Conservation (phyloP, 2,888 invertebrate genomes). For the Tetanocera ferruginea region DNA sequence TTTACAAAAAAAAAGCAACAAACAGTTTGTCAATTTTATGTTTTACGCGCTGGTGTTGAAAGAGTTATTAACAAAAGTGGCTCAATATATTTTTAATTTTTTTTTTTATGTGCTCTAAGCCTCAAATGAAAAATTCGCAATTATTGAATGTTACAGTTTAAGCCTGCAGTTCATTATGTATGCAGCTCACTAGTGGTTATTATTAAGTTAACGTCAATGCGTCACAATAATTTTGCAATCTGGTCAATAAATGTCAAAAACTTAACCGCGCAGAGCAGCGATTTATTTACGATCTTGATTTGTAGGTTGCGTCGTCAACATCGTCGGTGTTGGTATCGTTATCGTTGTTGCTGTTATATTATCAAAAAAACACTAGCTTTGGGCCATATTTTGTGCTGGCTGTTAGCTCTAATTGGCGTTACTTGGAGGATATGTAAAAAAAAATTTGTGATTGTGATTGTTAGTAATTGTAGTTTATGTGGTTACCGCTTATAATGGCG, state of each 20-base stretch:
- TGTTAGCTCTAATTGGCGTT: not conserved
- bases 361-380: not conserved
- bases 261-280: not conserved
- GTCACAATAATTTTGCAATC: slow-evolving; percentile 29
- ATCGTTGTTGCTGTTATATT: not conserved
- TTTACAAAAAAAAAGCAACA: no score
- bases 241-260: slow-evolving; percentile 34
- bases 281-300: slow-evolving; percentile 33
- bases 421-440: not conserved
- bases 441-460: no score
- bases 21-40: not conserved
- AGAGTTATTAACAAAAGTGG: not conserved
- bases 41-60: slow-evolving; percentile 23
- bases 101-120: not conserved
- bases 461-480: not conserved
- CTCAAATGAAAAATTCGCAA: not conserved
- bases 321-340: not conserved
- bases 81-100: not conserved
- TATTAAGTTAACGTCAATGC: slow-evolving; percentile 10
- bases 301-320: not conserved
- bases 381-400: slow-evolving; percentile 1
- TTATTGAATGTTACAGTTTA: not conserved
- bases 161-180: not conserved
- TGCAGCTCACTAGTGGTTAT: not conserved
- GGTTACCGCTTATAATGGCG: not conserved